Conservation (phyloP, 2,113 vertebrate species). For the Galbula dea region DNA sequence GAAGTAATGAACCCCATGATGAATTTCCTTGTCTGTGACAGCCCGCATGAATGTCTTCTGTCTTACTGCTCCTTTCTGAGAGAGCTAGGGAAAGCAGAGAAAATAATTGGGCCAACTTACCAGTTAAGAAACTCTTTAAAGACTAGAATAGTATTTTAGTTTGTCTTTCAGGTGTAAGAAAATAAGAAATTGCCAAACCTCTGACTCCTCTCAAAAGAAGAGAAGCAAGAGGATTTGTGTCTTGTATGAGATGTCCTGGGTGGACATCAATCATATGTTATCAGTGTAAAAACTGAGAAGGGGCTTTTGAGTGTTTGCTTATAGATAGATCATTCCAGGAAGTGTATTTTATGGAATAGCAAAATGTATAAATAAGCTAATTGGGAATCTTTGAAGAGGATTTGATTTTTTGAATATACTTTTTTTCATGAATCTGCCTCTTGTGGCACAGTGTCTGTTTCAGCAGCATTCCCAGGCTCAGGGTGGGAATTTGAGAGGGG, state of each 20-base stretch:
- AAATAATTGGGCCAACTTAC: conserved; percentile 18
- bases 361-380: not conserved
- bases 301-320: not conserved
- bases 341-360: not conserved
- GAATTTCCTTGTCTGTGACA: conserved; percentile 50
- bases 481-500: not conserved
- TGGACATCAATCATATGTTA: not conserved
- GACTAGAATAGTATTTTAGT: not conserved
- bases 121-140: conserved; percentile 47
- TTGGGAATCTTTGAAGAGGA: not conserved
- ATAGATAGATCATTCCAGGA: not conserved
- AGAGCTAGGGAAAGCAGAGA: not conserved
- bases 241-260: not conserved
- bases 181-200: not conserved
- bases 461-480: not conserved
- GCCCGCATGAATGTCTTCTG: conserved; percentile 23
- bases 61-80: conserved; percentile 10
- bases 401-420: not conserved
- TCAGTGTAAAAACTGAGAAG: not conserved
- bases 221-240: not conserved
- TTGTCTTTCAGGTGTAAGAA: not conserved
- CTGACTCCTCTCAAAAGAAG: not conserved
- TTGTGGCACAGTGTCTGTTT: not conserved
- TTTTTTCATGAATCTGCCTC: not conserved
- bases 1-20: conserved; percentile 51